Evolutionary conservation across 64 coral and sea anemone genomes (phyloP).

Genomic region (Montipora foliosa): DNA sequence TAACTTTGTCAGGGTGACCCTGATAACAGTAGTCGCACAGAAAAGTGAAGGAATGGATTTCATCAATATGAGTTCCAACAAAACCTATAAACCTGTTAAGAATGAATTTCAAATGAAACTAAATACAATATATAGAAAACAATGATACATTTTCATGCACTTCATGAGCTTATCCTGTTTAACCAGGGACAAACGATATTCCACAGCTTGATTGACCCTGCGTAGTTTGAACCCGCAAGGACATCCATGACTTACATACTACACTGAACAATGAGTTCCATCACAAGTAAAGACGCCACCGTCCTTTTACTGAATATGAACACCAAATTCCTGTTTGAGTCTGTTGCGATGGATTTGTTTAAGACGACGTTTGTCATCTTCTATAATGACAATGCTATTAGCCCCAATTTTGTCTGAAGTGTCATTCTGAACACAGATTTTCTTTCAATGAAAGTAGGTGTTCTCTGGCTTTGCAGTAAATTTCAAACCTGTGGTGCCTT

Average conservation of each 20-base stretch:
- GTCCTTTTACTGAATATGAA: constrained; percentile 3
- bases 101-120: not conserved
- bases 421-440: constrained; percentile 6
- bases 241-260: not conserved
- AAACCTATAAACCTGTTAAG: too few species aligned
- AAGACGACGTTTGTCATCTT: not conserved
- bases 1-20: constrained; percentile 1
- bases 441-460: constrained; percentile 45
- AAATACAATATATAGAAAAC: not conserved
- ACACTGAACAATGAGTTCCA: constrained; percentile 16
- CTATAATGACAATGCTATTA: not conserved
- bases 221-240: not conserved
- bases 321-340: constrained; percentile 20
- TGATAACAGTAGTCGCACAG: not conserved
- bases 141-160: not conserved
- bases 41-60: too few species aligned
- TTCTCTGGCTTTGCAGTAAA: constrained; percentile 38
- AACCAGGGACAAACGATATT: not conserved
- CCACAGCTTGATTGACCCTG: not conserved
- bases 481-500: constrained; percentile 13
- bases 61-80: too few species aligned
- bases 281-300: constrained; percentile 5
- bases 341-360: constrained; percentile 12
- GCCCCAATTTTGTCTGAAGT: constrained; percentile 9
- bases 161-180: not conserved